Conservation (phyloP, 1,140 invertebrate species). For the Aphis gossypii region DNA sequence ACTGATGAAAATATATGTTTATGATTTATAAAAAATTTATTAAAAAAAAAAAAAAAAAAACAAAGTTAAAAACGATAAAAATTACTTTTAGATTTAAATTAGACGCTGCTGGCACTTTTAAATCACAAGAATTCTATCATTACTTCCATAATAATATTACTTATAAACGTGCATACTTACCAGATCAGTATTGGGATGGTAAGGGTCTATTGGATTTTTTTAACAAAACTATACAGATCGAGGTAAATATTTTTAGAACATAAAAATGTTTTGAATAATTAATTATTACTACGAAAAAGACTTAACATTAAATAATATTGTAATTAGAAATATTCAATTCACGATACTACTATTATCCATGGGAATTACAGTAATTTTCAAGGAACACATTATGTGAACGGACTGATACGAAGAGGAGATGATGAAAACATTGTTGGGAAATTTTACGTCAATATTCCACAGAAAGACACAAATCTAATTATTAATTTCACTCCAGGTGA, state of each 20-base stretch:
- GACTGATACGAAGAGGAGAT: slow-evolving; percentile 67
- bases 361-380: slow-evolving; percentile 66
- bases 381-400: slow-evolving; percentile 68
- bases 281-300: background rate
- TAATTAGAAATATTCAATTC: slow-evolving; percentile 64
- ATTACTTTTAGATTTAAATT: slow-evolving; percentile 61
- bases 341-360: slow-evolving; percentile 67
- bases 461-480: slow-evolving; percentile 68
- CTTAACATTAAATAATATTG: background rate
- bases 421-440: slow-evolving; percentile 69
- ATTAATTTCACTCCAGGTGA: slow-evolving; percentile 70
- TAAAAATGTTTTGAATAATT: slow-evolving; percentile 25
- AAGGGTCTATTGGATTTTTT: slow-evolving; percentile 69
- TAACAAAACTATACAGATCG: slow-evolving; percentile 70
- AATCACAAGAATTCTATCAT: slow-evolving; percentile 70
- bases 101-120: slow-evolving; percentile 64
- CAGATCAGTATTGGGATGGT: slow-evolving; percentile 71
- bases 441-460: slow-evolving; percentile 68
- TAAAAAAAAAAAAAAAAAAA: background rate
- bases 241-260: slow-evolving; percentile 64
- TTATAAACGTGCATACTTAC: slow-evolving; percentile 70
- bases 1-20: background rate
- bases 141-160: slow-evolving; percentile 64
- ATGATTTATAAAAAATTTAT: background rate
- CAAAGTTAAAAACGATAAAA: background rate